These are phyloP conservation scores for Venturia canescens DNA, from an alignment of 1,140 invertebrate species.

Conservation along the genomic window DNA sequence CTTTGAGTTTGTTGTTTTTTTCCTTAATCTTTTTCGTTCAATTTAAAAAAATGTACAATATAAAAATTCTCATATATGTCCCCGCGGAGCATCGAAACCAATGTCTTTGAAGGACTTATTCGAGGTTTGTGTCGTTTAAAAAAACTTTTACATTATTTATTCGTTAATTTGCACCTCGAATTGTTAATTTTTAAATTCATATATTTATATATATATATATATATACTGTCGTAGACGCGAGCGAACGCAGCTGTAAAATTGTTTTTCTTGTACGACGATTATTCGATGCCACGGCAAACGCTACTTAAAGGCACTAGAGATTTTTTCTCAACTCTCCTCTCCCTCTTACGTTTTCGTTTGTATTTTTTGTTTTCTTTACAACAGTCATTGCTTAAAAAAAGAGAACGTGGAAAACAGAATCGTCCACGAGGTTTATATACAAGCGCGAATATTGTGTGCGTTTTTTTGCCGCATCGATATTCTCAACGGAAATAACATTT, in stretches of 20 bases:
- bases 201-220: too few relatives aligned
- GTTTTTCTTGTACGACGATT: not conserved
- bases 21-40: too few relatives aligned
- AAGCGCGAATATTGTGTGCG: not conserved
- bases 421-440: too few relatives aligned
- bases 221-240: too few relatives aligned
- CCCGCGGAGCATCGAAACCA: not conserved
- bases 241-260: too few relatives aligned
- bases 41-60: too few relatives aligned
- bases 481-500: too few relatives aligned
- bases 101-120: not conserved
- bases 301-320: constrained; percentile 24
- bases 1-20: constrained; percentile 4
- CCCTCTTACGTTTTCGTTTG: not conserved
- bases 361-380: not conserved
- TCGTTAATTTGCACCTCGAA: too few relatives aligned
- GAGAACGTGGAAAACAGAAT: not conserved
- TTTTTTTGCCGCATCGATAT: too few relatives aligned
- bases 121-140: not conserved
- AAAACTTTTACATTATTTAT: too few relatives aligned
- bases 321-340: not conserved
- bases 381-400: not conserved
- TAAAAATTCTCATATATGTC: constrained; percentile 17
- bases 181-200: too few relatives aligned
- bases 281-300: constrained; percentile 4